Evolutionary conservation across 2,797 vertebrate species (phyloP).

Genomic region (Lacerta bilineata): DNA sequence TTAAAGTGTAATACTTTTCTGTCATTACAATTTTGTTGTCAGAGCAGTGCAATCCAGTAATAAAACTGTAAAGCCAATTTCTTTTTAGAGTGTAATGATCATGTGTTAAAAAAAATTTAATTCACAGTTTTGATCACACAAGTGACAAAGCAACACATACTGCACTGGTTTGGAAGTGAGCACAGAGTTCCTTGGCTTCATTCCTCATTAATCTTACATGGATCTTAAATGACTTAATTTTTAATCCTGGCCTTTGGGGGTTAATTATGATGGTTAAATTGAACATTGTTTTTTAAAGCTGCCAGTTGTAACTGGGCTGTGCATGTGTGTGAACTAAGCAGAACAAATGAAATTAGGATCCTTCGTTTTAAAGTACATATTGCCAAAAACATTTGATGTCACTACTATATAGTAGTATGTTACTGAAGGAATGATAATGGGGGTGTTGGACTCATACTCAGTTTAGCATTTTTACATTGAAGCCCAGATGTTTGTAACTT

Average conservation of each 20-base stretch:
- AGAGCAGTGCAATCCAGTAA: neutral
- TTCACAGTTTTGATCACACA: neutral
- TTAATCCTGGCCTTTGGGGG: too few species aligned
- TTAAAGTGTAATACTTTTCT: neutral
- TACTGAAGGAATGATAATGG: neutral
- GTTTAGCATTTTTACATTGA: neutral
- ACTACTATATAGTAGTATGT: neutral
- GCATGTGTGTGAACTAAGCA: neutral
- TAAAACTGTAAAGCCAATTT: neutral
- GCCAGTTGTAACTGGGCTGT: neutral
- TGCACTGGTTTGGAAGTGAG: neutral
- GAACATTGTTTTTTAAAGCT: too few species aligned
- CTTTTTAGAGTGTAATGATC: neutral
- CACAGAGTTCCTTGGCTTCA: too few species aligned
- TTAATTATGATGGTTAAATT: too few species aligned
- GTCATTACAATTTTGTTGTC: neutral
- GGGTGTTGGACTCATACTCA: constrained; percentile 2
- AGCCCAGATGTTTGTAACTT: neutral
- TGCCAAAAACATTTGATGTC: neutral
- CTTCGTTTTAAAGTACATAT: neutral
- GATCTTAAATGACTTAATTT: too few species aligned
- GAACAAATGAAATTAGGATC: neutral
- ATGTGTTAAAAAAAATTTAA: neutral
- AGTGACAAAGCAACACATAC: neutral
- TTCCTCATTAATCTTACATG: neutral